Percentiles rank a stretch among this genome's conserved stretches.
Conservation (phyloP, 1,140 invertebrate genomes). For the Drosophila ohnishii region DNA sequence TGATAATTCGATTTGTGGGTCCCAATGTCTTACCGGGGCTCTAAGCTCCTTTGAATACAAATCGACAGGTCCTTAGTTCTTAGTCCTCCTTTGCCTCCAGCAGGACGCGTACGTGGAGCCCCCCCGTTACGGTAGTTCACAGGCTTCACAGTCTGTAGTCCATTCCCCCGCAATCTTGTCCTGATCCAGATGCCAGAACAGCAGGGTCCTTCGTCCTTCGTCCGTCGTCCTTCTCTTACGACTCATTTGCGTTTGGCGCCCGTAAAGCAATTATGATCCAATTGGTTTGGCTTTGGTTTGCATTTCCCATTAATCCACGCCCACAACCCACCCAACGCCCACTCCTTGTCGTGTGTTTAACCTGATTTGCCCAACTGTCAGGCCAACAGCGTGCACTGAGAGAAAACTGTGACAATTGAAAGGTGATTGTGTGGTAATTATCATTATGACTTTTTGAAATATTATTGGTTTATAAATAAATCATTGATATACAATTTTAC, state of each 20-base stretch:
- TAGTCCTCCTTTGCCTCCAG: neutral
- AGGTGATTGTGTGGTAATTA: too few species aligned
- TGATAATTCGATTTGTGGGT: slow-evolving; percentile 43
- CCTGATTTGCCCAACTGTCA: slow-evolving; percentile 69
- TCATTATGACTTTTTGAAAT: too few species aligned
- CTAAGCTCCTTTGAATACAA: slow-evolving; percentile 24
- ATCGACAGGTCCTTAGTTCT: slow-evolving; percentile 27
- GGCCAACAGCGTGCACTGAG: slow-evolving; percentile 35
- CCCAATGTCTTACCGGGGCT: neutral
- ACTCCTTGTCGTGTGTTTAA: slow-evolving; percentile 67
- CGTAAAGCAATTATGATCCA: slow-evolving; percentile 80
- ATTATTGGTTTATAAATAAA: neutral
- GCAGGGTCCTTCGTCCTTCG: neutral
- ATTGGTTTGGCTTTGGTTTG: slow-evolving; percentile 71
- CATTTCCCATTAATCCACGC: slow-evolving; percentile 25
- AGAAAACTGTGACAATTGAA: neutral
- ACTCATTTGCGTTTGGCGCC: slow-evolving; percentile 76
- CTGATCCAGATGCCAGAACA: slow-evolving; percentile 32
- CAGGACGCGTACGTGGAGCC: slow-evolving; percentile 8
- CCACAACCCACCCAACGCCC: neutral
- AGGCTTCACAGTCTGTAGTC: neutral
- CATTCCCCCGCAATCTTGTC: slow-evolving; percentile 17
- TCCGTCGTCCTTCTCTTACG: slow-evolving; percentile 51
- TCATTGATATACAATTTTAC: too few species aligned
- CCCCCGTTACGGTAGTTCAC: neutral